These are phyloP conservation scores for Amphiprion percula DNA, from an alignment of 2,113 vertebrate genomes.

Conservation along the genomic window DNA sequence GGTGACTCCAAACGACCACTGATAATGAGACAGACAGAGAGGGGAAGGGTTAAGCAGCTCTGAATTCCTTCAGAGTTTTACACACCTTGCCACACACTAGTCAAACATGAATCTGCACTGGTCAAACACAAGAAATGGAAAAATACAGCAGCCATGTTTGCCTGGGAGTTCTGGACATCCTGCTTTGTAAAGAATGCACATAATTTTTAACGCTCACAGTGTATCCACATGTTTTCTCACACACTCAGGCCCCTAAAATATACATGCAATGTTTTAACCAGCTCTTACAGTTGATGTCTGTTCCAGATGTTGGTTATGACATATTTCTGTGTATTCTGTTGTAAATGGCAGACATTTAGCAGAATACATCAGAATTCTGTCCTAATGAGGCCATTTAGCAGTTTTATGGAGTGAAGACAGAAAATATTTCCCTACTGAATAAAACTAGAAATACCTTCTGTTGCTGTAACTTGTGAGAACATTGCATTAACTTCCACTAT, in stretches of 20 bases:
- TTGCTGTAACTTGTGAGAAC: too few species aligned
- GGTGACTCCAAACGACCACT: conserved; percentile 96
- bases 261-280: conserved; percentile 1
- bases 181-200: conserved; percentile 24
- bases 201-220: not conserved
- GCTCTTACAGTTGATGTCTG: conserved; percentile 20
- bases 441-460: not conserved
- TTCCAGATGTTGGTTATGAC: not conserved
- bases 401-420: not conserved
- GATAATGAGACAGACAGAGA: conserved; percentile 11
- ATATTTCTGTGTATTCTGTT: not conserved
- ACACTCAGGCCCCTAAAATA: not conserved
- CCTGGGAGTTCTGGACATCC: conserved; percentile 16
- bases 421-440: not conserved
- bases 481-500: too few species aligned
- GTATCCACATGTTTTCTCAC: conserved; percentile 1
- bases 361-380: not conserved
- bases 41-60: conserved; percentile 1
- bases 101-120: conserved; percentile 34
- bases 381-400: not conserved
- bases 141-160: conserved; percentile 23
- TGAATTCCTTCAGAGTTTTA: conserved; percentile 8
- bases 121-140: not conserved
- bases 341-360: not conserved
- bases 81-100: conserved; percentile 9